These are phyloP conservation scores for Urocynchramus pylzowi DNA, from an alignment of 2,113 vertebrate species.

Conservation along the genomic window DNA sequence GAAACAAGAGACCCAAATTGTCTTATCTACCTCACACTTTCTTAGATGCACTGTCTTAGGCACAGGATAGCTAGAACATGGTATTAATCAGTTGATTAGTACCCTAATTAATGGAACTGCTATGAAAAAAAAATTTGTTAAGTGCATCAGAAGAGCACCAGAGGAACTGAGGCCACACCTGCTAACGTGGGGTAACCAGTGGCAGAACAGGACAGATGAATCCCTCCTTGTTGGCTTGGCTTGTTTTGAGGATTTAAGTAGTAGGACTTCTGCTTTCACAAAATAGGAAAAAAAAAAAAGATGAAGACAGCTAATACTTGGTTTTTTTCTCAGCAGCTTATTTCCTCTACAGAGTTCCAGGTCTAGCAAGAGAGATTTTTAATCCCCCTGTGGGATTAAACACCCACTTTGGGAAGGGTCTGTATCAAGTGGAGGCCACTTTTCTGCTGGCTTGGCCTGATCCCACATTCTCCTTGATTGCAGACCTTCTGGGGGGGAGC, in stretches of 20 bases:
- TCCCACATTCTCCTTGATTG: accelerated
- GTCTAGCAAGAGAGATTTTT: neutral
- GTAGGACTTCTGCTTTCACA: neutral
- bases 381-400: neutral
- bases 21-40: neutral
- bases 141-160: neutral
- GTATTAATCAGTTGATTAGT: neutral
- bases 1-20: neutral
- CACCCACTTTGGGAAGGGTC: neutral
- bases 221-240: neutral
- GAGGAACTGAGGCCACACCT: neutral
- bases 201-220: neutral
- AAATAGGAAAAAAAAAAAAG: neutral
- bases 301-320: accelerated
- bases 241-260: neutral
- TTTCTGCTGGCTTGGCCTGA: neutral
- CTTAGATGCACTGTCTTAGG: neutral
- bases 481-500: neutral
- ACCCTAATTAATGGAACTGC: neutral
- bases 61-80: neutral
- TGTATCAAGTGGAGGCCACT: neutral
- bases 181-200: accelerated
- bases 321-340: neutral
- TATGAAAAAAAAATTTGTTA: neutral
- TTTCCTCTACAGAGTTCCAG: neutral